Evolutionary conservation across 2,113 vertebrate species (phyloP).

Genomic region (Xiphophorus couchianus): DNA sequence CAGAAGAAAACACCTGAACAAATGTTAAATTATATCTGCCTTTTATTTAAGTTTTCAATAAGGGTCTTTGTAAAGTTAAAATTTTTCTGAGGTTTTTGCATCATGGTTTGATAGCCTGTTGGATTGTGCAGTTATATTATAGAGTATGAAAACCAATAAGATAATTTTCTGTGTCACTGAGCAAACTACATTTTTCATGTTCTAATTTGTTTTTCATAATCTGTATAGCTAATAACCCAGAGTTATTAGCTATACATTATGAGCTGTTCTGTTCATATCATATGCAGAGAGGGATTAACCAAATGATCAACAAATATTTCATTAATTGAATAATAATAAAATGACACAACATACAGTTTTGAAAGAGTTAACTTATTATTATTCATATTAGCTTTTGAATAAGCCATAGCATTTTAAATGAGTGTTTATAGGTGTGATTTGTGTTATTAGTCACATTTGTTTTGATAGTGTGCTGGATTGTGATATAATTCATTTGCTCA

Average conservation of each 20-base stretch:
- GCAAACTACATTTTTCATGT: neutral
- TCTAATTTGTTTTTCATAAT: constrained; percentile 11
- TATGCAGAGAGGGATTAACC: neutral
- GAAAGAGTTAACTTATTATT: neutral
- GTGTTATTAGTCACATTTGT: neutral
- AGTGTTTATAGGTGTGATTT: too few species aligned
- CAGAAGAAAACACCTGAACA: neutral
- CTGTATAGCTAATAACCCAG: neutral
- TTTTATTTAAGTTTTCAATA: neutral
- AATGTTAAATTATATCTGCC: neutral
- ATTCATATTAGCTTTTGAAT: neutral
- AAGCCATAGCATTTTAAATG: neutral
- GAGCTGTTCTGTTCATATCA: neutral
- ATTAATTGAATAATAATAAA: constrained; percentile 2
- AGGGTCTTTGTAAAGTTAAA: neutral
- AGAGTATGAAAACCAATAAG: neutral
- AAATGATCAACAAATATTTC: neutral
- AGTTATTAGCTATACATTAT: constrained; percentile 10
- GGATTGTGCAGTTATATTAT: neutral
- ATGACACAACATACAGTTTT: neutral
- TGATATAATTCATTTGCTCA: neutral
- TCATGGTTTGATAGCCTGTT: neutral
- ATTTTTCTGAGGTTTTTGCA: neutral
- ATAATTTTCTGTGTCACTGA: constrained; percentile 4
- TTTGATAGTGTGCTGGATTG: neutral